Evolutionary conservation across 2,797 vertebrate species (phyloP).

Genomic region (Muraenolepis orangiensis): DNA sequence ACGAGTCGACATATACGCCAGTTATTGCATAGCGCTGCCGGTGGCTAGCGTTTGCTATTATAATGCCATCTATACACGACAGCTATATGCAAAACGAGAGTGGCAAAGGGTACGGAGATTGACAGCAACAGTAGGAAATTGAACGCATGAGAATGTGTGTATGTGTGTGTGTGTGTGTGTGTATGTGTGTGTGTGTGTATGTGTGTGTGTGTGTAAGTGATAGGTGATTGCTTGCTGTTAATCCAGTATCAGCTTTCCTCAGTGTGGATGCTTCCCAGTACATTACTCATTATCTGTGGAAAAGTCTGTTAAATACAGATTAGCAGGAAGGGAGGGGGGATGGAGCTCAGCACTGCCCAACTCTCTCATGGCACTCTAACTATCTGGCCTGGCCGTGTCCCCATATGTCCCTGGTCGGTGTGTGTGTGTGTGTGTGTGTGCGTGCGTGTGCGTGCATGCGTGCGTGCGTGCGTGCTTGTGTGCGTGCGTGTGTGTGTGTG

Average conservation of each 20-base stretch:
- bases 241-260: slow-evolving; percentile 65
- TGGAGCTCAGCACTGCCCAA: slow-evolving; percentile 35
- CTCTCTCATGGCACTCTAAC: slow-evolving; percentile 50
- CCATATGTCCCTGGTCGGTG: slow-evolving; percentile 23
- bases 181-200: slow-evolving; percentile 27
- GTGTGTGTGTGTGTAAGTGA: slow-evolving; percentile 17
- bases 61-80: not conserved
- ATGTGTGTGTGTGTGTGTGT: slow-evolving; percentile 11
- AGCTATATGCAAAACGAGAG: not conserved
- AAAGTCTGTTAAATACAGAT: slow-evolving; percentile 67
- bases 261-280: slow-evolving; percentile 53
- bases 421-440: slow-evolving; percentile 1
- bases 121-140: not conserved
- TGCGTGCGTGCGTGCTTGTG: not conserved
- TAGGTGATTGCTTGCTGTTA: slow-evolving; percentile 60
- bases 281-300: slow-evolving; percentile 60
- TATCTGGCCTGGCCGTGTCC: slow-evolving; percentile 32
- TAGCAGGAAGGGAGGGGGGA: slow-evolving; percentile 49
- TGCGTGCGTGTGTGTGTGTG: not conserved
- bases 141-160: not conserved
- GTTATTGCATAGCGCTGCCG: not conserved
- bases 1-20: not conserved
- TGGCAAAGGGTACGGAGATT: slow-evolving; percentile 19
- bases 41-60: not conserved
- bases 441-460: slow-evolving; percentile 12